These are phyloP conservation scores for Myotis daubentonii DNA, from an alignment of 2,797 vertebrate species.

Conservation along the genomic window DNA sequence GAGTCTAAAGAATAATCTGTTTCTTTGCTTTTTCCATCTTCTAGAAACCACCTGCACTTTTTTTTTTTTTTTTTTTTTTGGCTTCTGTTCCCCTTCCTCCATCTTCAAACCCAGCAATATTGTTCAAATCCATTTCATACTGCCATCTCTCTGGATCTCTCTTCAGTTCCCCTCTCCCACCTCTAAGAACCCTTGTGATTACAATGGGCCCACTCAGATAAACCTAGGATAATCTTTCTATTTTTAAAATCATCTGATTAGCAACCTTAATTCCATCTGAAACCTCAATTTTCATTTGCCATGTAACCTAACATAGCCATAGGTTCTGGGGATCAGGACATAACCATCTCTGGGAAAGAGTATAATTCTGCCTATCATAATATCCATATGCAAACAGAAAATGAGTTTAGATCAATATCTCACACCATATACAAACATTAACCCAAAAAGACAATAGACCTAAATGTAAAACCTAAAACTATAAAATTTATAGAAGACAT, in stretches of 20 bases:
- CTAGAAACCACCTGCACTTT: neutral
- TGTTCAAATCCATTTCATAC: neutral
- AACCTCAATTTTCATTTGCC: conserved; percentile 22
- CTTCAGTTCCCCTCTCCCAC: neutral
- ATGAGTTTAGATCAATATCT: neutral
- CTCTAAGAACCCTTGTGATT: neutral
- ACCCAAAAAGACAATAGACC: neutral
- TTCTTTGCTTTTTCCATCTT: conserved; percentile 3
- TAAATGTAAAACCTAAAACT: conserved; percentile 26
- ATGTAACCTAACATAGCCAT: conserved; percentile 9
- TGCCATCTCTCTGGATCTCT: neutral
- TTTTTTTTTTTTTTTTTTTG: neutral
- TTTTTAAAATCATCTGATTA: conserved; percentile 37
- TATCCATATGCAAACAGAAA: neutral
- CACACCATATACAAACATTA: conserved; percentile 7
- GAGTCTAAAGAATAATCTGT: neutral
- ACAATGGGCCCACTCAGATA: neutral
- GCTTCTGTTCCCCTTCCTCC: neutral
- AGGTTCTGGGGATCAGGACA: neutral
- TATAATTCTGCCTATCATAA: conserved; percentile 27
- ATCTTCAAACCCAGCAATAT: conserved; percentile 24
- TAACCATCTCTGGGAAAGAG: neutral
- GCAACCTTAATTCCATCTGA: conserved; percentile 14
- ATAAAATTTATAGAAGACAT: conserved; percentile 13
- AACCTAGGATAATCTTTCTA: conserved; percentile 36